These are phyloP conservation scores for Drosophila barbarae DNA, from an alignment of 2,888 invertebrate genomes.

Conservation along the genomic window DNA sequence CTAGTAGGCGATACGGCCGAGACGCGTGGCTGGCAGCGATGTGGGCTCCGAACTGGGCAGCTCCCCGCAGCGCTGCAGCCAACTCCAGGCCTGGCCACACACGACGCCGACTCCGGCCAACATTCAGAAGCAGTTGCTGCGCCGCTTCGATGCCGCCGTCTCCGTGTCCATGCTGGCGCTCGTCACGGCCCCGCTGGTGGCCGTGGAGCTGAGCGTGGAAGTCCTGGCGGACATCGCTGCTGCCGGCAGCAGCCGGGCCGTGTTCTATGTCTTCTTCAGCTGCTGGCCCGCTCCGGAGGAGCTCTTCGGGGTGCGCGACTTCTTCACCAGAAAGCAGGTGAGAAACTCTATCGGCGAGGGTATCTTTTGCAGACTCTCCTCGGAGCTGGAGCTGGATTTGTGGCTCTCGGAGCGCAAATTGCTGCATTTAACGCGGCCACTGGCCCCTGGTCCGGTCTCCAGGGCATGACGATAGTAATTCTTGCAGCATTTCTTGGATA, in stretches of 20 bases:
- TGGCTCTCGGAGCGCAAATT: slow-evolving; percentile 51
- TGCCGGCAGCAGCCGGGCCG: slow-evolving; percentile 64
- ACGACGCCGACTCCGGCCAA: slow-evolving; percentile 70
- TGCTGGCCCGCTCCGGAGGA: slow-evolving; percentile 38
- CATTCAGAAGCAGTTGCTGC: slow-evolving; percentile 71
- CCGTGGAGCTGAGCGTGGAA: slow-evolving; percentile 32
- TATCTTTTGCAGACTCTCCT: slow-evolving; percentile 77
- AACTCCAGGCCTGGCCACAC: slow-evolving; percentile 63
- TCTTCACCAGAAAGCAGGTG: slow-evolving; percentile 78
- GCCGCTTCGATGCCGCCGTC: slow-evolving; percentile 51
- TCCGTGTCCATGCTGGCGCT: slow-evolving; percentile 26
- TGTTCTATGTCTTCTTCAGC: slow-evolving; percentile 75
- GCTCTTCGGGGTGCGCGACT: slow-evolving; percentile 72
- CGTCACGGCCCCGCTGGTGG: slow-evolving; percentile 28
- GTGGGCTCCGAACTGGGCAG: slow-evolving; percentile 64
- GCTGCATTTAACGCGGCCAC: slow-evolving; percentile 57
- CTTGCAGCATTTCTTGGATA: slow-evolving; percentile 78
- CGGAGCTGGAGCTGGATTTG: slow-evolving; percentile 72
- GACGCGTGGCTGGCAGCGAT: slow-evolving; percentile 59
- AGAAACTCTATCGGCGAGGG: slow-evolving; percentile 78
- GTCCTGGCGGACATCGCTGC: slow-evolving; percentile 33
- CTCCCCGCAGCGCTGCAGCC: slow-evolving; percentile 68
- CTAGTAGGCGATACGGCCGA: slow-evolving; percentile 64
- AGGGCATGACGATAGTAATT: slow-evolving; percentile 75
- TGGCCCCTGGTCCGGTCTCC: slow-evolving; percentile 59